These are phyloP conservation scores for Chelon auratus DNA, from an alignment of 2,797 vertebrate species.

Conservation along the genomic window DNA sequence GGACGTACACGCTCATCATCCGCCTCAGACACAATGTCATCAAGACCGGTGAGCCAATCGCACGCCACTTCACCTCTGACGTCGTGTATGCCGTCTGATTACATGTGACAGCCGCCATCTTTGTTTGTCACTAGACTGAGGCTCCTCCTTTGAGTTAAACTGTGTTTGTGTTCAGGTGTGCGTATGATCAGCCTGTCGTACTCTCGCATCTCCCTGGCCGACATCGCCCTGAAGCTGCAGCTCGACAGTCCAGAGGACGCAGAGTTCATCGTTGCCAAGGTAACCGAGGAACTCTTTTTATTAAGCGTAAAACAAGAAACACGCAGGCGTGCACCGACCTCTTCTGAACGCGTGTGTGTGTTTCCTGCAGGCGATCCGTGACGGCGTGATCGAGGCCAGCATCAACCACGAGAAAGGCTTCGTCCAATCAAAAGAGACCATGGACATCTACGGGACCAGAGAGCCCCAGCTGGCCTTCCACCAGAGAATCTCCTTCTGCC, in stretches of 20 bases:
- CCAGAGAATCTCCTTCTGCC: constrained; percentile 98
- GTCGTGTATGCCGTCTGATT: not conserved
- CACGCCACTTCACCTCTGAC: not conserved
- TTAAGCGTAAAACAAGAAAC: not conserved
- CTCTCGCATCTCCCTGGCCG: constrained; percentile 94
- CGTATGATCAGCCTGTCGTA: constrained; percentile 99
- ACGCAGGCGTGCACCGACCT: too few relatives aligned
- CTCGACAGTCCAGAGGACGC: constrained; percentile 97
- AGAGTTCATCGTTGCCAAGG: constrained; percentile 98
- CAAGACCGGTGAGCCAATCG: constrained; percentile 90
- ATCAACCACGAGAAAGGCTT: constrained; percentile 99
- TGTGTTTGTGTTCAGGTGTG: constrained; percentile 83
- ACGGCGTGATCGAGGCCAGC: constrained; percentile 97
- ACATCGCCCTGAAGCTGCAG: constrained; percentile 97
- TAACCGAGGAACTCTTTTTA: constrained; percentile 54
- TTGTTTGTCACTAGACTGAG: too few relatives aligned
- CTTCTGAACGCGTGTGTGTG: too few relatives aligned
- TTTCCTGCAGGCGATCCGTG: constrained; percentile 91
- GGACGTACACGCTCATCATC: constrained; percentile 98
- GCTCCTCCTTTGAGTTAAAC: too few relatives aligned
- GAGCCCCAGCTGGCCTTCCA: constrained; percentile 98
- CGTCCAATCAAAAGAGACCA: constrained; percentile 97
- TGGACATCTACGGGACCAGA: constrained; percentile 96
- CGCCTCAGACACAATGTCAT: constrained; percentile 97
- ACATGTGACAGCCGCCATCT: not conserved